Evolutionary conservation across 2,113 vertebrate species (phyloP).

Genomic region (Peromyscus maniculatus): DNA sequence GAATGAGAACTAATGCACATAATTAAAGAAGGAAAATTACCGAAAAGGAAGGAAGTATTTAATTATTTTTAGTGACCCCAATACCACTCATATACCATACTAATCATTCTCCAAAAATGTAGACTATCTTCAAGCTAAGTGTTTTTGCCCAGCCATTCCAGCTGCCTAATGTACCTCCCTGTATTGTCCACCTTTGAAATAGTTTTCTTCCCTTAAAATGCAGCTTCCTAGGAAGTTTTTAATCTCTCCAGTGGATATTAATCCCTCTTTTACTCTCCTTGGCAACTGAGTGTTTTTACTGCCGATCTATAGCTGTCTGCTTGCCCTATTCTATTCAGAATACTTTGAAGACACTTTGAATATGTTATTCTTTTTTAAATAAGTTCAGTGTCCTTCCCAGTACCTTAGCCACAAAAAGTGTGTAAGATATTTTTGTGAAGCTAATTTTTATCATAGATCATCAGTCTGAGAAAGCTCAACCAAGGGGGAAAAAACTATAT

Average conservation of each 20-base stretch:
- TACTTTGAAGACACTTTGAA: neutral
- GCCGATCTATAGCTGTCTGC: neutral
- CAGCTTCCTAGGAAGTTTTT: neutral
- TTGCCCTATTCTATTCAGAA: neutral
- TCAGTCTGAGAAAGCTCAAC: neutral
- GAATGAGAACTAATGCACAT: conserved; percentile 7
- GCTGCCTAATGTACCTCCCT: neutral
- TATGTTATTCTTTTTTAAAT: neutral
- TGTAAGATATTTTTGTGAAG: neutral
- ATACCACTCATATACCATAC: neutral
- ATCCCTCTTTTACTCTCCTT: neutral
- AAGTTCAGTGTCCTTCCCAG: neutral
- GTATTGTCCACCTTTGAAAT: conserved; percentile 10
- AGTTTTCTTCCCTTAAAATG: neutral
- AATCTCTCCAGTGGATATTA: neutral
- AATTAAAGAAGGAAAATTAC: neutral
- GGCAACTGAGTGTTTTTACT: neutral
- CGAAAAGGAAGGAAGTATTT: neutral
- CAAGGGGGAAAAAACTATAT: neutral
- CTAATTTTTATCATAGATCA: conserved; percentile 40
- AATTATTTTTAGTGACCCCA: neutral
- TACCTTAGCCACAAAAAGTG: neutral
- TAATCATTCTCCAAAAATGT: neutral
- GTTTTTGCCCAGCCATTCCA: neutral
- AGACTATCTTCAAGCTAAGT: neutral